These are phyloP conservation scores for Pseudococcus longispinus DNA, from an alignment of 2,888 invertebrate species.

Conservation along the genomic window DNA sequence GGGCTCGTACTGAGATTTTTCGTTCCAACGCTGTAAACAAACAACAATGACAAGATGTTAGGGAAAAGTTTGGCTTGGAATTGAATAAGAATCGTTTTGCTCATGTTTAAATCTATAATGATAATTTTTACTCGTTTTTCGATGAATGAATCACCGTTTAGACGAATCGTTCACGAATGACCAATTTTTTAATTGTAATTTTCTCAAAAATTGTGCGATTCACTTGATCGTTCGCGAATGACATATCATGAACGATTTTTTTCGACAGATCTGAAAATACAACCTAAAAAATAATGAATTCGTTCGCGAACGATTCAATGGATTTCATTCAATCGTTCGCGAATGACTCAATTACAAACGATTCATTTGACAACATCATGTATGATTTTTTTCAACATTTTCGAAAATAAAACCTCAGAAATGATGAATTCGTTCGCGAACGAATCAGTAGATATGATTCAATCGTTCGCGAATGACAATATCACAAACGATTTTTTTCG, in stretches of 20 bases:
- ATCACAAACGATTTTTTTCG: not conserved
- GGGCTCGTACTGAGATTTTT: slow-evolving; percentile 97
- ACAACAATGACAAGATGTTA: not conserved
- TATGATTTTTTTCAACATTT: not conserved
- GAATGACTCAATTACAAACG: not conserved
- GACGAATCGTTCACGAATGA: too few species aligned
- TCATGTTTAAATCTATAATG: not conserved
- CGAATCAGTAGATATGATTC: too few species aligned
- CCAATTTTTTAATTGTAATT: too few species aligned
- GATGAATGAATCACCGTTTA: too few species aligned
- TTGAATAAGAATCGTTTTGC: not conserved
- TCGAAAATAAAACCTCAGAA: not conserved
- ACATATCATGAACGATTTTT: too few species aligned
- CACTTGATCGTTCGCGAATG: too few species aligned
- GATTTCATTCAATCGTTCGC: not conserved
- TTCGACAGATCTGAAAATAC: too few species aligned
- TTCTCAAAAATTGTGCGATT: too few species aligned
- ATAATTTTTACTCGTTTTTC: too few species aligned
- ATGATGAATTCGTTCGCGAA: not conserved
- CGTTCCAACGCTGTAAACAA: slow-evolving; percentile 85
- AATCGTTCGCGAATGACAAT: too few species aligned
- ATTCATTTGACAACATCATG: not conserved
- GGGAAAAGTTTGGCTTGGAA: not conserved
- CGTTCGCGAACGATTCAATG: not conserved
- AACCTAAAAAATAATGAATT: not conserved